A percentile compares a stretch with the other conserved stretches of the same genome.
Conservation (phyloP, 2,113 vertebrate species). For the Acinonyx jubatus region DNA sequence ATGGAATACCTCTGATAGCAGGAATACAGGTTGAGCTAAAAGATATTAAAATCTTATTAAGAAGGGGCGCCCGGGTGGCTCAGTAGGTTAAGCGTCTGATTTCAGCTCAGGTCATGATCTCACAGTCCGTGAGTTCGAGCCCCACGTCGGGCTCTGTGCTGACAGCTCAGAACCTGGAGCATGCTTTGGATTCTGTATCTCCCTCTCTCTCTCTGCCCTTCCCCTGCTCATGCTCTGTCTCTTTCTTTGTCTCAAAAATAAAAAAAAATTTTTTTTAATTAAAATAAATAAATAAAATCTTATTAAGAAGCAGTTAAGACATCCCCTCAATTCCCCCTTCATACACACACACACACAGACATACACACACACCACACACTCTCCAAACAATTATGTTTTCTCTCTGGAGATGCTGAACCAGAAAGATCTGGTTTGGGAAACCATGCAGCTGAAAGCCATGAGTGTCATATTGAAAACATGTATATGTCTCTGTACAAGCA, state of each 20-base stretch:
- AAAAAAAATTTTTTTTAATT: too few species aligned
- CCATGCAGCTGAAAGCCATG: background rate
- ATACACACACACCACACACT: background rate
- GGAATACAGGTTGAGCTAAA: background rate
- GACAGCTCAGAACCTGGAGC: too few species aligned
- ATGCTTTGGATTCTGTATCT: too few species aligned
- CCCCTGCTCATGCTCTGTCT: too few species aligned
- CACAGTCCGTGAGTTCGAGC: too few species aligned
- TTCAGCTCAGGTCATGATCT: too few species aligned
- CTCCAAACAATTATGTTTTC: background rate
- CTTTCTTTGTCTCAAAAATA: too few species aligned
- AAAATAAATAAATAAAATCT: background rate
- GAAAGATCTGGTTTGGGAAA: background rate
- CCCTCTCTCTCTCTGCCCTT: too few species aligned
- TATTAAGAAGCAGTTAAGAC: background rate
- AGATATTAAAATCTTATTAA: background rate
- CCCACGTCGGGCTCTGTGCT: too few species aligned
- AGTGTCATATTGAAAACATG: background rate
- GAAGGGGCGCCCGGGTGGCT: background rate
- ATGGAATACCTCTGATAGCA: background rate
- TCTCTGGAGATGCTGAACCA: background rate
- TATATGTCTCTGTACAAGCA: background rate
- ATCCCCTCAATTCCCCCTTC: background rate
- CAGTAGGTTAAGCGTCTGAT: too few species aligned
- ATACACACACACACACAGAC: rapidly evolving